Evolutionary conservation across 2,113 vertebrate genomes (phyloP).

Genomic region (Gopherus evgoodei): DNA sequence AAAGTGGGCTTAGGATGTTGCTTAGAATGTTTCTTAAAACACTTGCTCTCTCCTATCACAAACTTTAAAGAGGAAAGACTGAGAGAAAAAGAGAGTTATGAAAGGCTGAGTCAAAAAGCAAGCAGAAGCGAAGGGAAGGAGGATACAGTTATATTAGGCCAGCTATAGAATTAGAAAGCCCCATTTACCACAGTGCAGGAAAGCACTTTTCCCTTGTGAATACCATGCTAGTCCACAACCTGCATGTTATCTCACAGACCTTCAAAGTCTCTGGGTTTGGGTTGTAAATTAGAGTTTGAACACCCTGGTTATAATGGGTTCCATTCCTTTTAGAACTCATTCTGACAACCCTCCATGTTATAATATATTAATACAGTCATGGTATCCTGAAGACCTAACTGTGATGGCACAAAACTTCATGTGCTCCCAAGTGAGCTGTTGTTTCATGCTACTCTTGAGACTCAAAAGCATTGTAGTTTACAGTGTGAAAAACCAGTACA

Average conservation of each 20-base stretch:
- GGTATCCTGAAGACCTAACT: slow-evolving; percentile 61
- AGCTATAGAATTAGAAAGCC: neutral
- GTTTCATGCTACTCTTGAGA: slow-evolving; percentile 18
- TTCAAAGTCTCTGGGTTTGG: neutral
- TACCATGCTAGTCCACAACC: neutral
- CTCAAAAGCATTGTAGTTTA: slow-evolving; percentile 46
- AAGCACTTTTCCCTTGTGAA: neutral
- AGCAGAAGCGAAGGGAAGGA: neutral
- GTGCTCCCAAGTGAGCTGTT: slow-evolving; percentile 58
- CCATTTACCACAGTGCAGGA: neutral
- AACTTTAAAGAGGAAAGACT: neutral
- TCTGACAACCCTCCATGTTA: slow-evolving; percentile 38
- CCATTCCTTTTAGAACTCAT: slow-evolving; percentile 37
- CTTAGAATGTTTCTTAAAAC: neutral
- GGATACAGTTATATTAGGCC: neutral
- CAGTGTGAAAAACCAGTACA: slow-evolving; percentile 9
- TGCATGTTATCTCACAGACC: neutral
- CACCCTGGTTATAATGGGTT: neutral
- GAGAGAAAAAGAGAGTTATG: neutral
- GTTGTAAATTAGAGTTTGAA: slow-evolving; percentile 12
- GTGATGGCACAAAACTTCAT: slow-evolving; percentile 57
- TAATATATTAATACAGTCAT: slow-evolving; percentile 64
- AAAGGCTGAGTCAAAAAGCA: neutral
- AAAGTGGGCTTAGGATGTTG: neutral
- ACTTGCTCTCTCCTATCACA: neutral